These are phyloP conservation scores for Agrochola litura DNA, from an alignment of 2,888 invertebrate species.

Conservation along the genomic window DNA sequence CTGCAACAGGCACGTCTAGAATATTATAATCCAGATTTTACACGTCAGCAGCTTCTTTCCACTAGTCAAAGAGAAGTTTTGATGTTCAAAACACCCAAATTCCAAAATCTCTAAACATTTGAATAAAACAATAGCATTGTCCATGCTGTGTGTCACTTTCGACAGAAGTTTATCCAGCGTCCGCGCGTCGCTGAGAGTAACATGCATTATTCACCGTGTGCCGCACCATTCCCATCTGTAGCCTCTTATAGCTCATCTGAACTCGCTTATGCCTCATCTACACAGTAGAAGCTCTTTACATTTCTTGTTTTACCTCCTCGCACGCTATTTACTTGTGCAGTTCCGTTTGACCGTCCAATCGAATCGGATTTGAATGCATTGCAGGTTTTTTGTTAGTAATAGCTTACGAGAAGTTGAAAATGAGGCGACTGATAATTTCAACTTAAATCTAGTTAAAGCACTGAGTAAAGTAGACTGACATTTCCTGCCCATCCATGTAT, in stretches of 20 bases:
- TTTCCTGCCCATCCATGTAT: background rate
- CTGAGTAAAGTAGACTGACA: background rate
- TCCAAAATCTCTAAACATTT: background rate
- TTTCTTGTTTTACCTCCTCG: no score
- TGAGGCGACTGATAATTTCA: no score
- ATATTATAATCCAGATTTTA: background rate
- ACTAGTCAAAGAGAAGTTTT: background rate
- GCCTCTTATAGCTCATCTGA: conserved; percentile 20
- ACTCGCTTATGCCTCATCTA: conserved; percentile 7
- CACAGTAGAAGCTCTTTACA: no score
- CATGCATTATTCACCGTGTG: conserved; percentile 71
- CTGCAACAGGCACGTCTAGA: no score
- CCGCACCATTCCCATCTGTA: conserved; percentile 46
- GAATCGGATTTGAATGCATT: no score
- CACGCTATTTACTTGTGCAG: no score
- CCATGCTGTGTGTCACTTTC: background rate
- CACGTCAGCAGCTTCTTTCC: background rate
- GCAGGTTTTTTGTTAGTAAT: no score
- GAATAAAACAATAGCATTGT: conserved; percentile 20
- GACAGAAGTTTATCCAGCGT: conserved; percentile 52
- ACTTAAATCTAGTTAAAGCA: background rate
- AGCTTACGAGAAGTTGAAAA: no score
- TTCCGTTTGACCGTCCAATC: no score
- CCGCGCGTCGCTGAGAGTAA: conserved; percentile 50
- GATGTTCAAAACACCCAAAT: conserved; percentile 8